These are phyloP conservation scores for Heterocephalus glaber DNA, from an alignment of 2,113 vertebrate species.

Conservation along the genomic window DNA sequence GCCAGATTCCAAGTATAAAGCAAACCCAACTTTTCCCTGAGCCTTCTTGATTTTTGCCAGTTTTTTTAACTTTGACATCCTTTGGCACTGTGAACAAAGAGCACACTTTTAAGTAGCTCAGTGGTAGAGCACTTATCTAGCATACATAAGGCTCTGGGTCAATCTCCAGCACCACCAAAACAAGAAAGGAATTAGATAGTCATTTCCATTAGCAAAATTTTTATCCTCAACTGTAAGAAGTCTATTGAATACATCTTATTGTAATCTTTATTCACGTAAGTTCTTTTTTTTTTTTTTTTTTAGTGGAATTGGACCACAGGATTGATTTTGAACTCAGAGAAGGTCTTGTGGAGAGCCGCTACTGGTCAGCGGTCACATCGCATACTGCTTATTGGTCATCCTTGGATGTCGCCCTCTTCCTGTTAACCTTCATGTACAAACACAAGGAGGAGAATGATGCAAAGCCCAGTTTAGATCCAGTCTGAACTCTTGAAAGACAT, in stretches of 20 bases:
- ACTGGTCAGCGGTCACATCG: slow-evolving; percentile 98
- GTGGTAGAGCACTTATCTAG: not conserved
- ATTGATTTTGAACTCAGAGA: slow-evolving; percentile 98
- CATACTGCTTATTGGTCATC: slow-evolving; percentile 99
- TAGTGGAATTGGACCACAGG: slow-evolving; percentile 96
- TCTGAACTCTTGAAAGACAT: slow-evolving; percentile 79
- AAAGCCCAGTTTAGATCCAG: slow-evolving; percentile 82
- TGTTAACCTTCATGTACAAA: slow-evolving; percentile 96
- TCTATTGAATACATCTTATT: not conserved
- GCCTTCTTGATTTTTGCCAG: not conserved
- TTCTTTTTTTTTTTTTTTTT: slow-evolving; percentile 54
- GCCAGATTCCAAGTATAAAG: not conserved
- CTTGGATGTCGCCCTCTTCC: slow-evolving; percentile 96
- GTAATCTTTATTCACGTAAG: not conserved
- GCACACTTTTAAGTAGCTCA: not conserved
- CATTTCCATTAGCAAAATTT: slow-evolving; percentile 3
- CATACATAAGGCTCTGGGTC: not conserved
- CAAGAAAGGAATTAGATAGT: not conserved
- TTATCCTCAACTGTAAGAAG: not conserved
- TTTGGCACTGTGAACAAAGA: not conserved
- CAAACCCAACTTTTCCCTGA: slow-evolving; percentile 18
- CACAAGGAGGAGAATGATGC: slow-evolving; percentile 83
- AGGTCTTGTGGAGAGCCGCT: slow-evolving; percentile 97
- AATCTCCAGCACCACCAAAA: not conserved
- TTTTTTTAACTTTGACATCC: not conserved